Evolutionary conservation across 2,113 vertebrate genomes (phyloP).

Genomic region (Triplophysa rosa): DNA sequence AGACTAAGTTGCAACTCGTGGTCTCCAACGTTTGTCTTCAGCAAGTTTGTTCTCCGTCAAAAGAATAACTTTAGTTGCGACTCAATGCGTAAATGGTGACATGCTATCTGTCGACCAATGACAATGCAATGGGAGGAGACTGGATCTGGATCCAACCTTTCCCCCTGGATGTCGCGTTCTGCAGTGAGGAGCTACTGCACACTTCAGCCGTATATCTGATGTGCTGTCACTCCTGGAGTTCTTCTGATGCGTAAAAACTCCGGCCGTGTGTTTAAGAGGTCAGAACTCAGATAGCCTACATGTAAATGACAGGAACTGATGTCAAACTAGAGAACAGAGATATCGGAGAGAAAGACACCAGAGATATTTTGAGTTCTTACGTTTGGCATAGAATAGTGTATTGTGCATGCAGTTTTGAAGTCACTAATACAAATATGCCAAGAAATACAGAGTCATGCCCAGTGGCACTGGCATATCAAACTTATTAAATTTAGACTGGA

Average conservation of each 20-base stretch:
- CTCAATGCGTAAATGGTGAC: too few relatives aligned
- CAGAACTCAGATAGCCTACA: constrained; percentile 19
- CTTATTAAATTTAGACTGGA: neutral
- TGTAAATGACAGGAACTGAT: neutral
- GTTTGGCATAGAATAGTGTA: too few relatives aligned
- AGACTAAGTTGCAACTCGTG: too few relatives aligned
- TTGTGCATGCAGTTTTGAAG: neutral
- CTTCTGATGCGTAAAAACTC: constrained; percentile 30
- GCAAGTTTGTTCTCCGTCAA: too few relatives aligned
- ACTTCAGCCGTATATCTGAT: constrained; percentile 46
- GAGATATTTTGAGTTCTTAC: neutral
- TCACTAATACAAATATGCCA: neutral
- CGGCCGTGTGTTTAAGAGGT: neutral
- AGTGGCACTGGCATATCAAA: neutral
- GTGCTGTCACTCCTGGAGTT: constrained; percentile 52
- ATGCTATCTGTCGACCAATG: too few relatives aligned
- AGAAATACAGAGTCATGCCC: constrained; percentile 14
- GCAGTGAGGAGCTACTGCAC: too few relatives aligned
- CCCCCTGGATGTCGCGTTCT: too few relatives aligned
- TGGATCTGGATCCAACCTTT: too few relatives aligned
- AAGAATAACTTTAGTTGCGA: too few relatives aligned
- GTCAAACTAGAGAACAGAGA: neutral
- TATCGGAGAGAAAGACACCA: neutral
- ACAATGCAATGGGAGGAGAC: too few relatives aligned
- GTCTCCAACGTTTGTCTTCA: too few relatives aligned